Base-by-base conservation (phyloP, 1,140 invertebrate species). In the Elymnias hypermnestra region DNA sequence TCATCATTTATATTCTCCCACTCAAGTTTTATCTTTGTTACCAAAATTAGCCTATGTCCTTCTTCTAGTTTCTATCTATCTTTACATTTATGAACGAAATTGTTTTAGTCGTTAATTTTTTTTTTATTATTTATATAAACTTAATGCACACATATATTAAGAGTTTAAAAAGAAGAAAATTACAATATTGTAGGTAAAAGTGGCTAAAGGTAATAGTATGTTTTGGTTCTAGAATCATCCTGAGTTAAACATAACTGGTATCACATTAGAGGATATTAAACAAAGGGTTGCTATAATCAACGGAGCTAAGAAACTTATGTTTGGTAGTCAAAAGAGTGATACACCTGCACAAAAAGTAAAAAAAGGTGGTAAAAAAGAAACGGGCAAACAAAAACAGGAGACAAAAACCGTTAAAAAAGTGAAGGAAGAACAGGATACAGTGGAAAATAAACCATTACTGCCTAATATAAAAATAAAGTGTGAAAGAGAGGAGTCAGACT, bases 381-480 rank as follows among this genome's bases (percentile, higher is more conserved):
- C 47, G 40, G 42, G 62, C 39, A 40, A 58, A 54, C 63, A 71
- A 54, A 23, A 53, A 31, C 62, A 72, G 29, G 61, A 73, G 41
- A 51, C 50, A 3, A 74, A 74, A 52, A 29, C 40, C 12, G 41
- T 56, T 10, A 81, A 71, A 29, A 83, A 72, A 44, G 46, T 51
- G 10, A 76, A 79, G 53, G 72, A 81, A 33, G 75, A 75, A 3
- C 40, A 52, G 31, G 76, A 81, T 3, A 65, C 19, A 48, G 35
- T 64, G 21, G 81, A 82, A 23, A 75, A 57, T 41, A 81, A 72
- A 53, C 74, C 75, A 21, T 38, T 84, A 10, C 44, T 82, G 15
- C 76, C 72, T 33, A 77, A 84, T 61, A 74, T 83, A 35, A 83
- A 81, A 33, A 83, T 84, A 15, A 84, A 83, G 63, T 72, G 74